phyloP scores from a whole-genome alignment of 1,140 invertebrate genomes.

The Lutraria rhynchaena region DNA sequence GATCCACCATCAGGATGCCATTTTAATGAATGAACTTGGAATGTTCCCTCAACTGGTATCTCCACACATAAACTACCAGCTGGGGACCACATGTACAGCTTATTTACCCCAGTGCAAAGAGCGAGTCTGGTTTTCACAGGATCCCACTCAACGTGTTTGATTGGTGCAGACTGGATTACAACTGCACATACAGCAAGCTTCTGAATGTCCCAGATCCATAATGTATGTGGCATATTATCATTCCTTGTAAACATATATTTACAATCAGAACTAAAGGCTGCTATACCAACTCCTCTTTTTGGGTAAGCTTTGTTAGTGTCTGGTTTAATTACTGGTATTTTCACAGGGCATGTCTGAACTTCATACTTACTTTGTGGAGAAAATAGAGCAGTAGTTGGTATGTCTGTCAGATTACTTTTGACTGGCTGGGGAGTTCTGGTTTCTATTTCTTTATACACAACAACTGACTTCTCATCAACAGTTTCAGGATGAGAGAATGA shows the following conservation, averaged over 20 bases:
- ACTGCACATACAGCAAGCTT: constrained; percentile 75
- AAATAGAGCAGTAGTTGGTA: constrained; percentile 70
- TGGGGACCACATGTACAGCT: constrained; percentile 82
- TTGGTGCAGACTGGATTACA: constrained; percentile 77
- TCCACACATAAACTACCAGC: constrained; percentile 80
- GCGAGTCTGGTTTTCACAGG: constrained; percentile 77
- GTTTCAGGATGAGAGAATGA: constrained; percentile 65
- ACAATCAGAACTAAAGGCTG: constrained; percentile 80
- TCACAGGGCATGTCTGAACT: constrained; percentile 69
- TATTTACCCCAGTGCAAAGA: constrained; percentile 80
- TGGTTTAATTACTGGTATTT: constrained; percentile 78
- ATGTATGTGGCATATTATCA: constrained; percentile 81
- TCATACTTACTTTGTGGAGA: constrained; percentile 79
- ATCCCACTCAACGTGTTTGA: constrained; percentile 81
- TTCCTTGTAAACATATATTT: constrained; percentile 81
- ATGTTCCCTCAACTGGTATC: constrained; percentile 79
- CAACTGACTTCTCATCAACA: constrained; percentile 59
- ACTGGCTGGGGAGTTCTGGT: constrained; percentile 66
- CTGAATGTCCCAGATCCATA: constrained; percentile 82
- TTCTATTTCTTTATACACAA: constrained; percentile 75
- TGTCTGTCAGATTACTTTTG: constrained; percentile 60
- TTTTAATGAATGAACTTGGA: constrained; percentile 75
- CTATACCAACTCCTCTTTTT: constrained; percentile 78
- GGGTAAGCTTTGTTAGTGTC: constrained; percentile 81
- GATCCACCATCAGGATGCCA: constrained; percentile 80